Evolutionary conservation across 1,140 invertebrate genomes (phyloP).

Genomic region (Drosophila pallidifrons): DNA sequence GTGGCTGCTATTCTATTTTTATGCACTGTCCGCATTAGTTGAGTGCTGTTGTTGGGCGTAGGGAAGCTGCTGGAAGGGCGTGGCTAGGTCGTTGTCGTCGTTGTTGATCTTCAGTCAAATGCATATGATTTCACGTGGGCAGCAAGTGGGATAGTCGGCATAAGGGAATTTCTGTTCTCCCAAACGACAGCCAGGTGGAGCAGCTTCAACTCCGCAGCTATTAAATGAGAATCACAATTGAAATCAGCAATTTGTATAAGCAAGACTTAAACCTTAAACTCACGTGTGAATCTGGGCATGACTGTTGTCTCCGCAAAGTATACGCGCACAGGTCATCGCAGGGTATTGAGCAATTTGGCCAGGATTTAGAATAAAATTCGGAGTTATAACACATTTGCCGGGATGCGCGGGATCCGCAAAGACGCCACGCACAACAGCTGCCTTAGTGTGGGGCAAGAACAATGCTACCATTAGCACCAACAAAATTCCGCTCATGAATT

Average conservation of each 20-base stretch:
- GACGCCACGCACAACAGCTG: slow-evolving; percentile 17
- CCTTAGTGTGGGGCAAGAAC: slow-evolving; percentile 6
- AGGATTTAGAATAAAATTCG: slow-evolving; percentile 18
- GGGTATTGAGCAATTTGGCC: slow-evolving; percentile 14
- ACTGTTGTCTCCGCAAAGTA: slow-evolving; percentile 21
- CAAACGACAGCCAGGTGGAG: slow-evolving; percentile 21
- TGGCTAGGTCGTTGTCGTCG: not conserved
- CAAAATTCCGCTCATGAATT: slow-evolving; percentile 26
- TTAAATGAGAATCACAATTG: not conserved
- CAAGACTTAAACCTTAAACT: not conserved
- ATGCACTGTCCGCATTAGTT: not conserved
- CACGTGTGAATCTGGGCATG: slow-evolving; percentile 19
- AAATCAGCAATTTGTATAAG: not conserved
- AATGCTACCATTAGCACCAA: not conserved
- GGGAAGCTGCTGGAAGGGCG: not conserved
- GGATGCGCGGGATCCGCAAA: slow-evolving; percentile 28
- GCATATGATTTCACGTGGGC: not conserved
- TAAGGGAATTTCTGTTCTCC: slow-evolving; percentile 12
- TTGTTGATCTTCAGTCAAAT: not conserved
- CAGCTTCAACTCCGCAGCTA: slow-evolving; percentile 11
- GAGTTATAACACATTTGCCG: slow-evolving; percentile 26
- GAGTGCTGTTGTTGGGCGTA: not conserved
- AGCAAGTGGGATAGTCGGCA: slow-evolving; percentile 40
- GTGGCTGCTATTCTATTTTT: slow-evolving; percentile 3
- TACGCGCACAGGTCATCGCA: slow-evolving; percentile 2